Evolutionary conservation across 2,113 vertebrate species (phyloP), one percentile per base, ranked within the genome.

Genomic region (Dicaeum eximium): DNA sequence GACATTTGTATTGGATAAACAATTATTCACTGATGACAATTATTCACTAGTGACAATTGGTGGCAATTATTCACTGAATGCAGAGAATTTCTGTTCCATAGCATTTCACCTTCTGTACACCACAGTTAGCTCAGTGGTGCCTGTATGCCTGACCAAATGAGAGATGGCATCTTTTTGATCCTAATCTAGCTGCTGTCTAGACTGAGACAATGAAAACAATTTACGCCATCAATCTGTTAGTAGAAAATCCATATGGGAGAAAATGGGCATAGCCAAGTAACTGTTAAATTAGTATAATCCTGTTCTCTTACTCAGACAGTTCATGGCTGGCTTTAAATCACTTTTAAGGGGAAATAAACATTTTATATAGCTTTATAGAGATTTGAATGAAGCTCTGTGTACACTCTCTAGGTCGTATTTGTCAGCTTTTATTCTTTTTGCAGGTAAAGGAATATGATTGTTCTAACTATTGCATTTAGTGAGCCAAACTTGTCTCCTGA

Each of bases 131-230:
- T 70, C 40, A 69, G n/a, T 37, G 20, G 4, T 45, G 28, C 74
- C 44, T 74, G 33, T 66, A 23, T 48, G 94, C 56, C 61, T 86
- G 72, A 78, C 38, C 40, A 64, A 80, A 88, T 80, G 33, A 89
- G 61, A 91, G 50, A 51, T 91, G 83, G 48, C 72, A 91, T 89
- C 70, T 86, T 74, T 93, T 84, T 95, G 96, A 92, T 96, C 89
- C 78, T 89, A 91, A 87, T 96, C 95, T 93, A 48, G 44, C 65
- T 79, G 23, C 86, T 97, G 89, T 97, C 95, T 96, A 95, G 96
- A 96, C 96, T 81, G 91, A 75, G 69, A 89, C 91, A 96, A 96
- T 92, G 93, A 60, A 91, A 95, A 95, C 89, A 65, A 92, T 91
- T 95, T 86, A 67, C n/a, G 31, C 37, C 18, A 67, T 86, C 89